Conservation (phyloP, 2,888 invertebrate species). For the Eupeodes luniger region DNA sequence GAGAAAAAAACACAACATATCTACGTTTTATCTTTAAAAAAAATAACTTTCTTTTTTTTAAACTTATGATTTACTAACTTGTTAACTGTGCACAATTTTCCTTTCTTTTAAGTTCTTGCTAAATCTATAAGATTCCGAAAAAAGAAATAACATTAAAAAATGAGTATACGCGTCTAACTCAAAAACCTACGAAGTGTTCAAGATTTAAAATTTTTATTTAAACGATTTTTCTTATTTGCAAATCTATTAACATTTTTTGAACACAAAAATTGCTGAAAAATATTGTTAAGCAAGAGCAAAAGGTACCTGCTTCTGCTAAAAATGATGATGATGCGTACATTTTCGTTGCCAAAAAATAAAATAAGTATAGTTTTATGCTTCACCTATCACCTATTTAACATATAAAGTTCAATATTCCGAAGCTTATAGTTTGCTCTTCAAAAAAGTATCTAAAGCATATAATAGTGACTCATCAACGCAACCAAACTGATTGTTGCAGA, state of each 20-base stretch:
- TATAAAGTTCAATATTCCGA: slow-evolving; percentile 1
- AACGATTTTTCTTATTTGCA: not conserved
- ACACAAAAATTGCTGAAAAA: slow-evolving; percentile 33
- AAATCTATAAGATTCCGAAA: not conserved
- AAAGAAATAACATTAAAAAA: no score
- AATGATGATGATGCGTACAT: slow-evolving; percentile 24
- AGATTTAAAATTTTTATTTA: not conserved
- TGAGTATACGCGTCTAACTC: not conserved
- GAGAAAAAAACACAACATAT: not conserved
- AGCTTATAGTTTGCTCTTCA: not conserved
- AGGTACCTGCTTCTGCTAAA: slow-evolving; percentile 51
- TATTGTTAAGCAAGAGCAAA: slow-evolving; percentile 4
- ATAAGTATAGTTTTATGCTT: not conserved
- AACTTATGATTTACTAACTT: slow-evolving; percentile 9
- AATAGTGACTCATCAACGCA: not conserved
- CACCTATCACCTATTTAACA: not conserved
- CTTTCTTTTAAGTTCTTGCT: not conserved
- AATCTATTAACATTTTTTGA: not conserved
- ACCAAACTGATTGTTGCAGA: slow-evolving; percentile 22
- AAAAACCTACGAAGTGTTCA: slow-evolving; percentile 14
- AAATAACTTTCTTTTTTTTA: not conserved
- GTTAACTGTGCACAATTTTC: slow-evolving; percentile 26
- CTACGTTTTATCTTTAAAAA: slow-evolving; percentile 4
- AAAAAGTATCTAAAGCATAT: slow-evolving; percentile 20
- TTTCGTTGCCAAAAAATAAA: slow-evolving; percentile 54